phyloP scores from a whole-genome alignment of 2,888 invertebrate species.

The Folsomia candida region DNA sequence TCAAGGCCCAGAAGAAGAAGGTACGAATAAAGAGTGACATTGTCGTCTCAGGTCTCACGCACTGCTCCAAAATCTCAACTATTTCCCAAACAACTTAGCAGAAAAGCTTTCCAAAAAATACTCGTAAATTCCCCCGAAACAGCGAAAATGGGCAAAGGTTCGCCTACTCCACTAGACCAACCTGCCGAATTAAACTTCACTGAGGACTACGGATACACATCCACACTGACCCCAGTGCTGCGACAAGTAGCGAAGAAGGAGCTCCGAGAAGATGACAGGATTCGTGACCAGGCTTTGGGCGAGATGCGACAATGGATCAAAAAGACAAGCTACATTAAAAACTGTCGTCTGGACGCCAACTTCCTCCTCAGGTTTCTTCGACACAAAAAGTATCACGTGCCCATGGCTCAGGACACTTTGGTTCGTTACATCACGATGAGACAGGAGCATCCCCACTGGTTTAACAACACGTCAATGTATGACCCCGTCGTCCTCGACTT shows the following conservation, averaged over 20 bases:
- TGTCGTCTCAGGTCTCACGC: neutral
- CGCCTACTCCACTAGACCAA: slow-evolving; percentile 45
- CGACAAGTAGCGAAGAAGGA: slow-evolving; percentile 62
- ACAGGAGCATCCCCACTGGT: slow-evolving; percentile 73
- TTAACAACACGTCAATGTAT: slow-evolving; percentile 69
- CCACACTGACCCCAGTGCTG: slow-evolving; percentile 58
- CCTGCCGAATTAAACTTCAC: slow-evolving; percentile 25
- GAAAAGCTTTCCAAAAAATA: too few relatives aligned
- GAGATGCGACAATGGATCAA: slow-evolving; percentile 69
- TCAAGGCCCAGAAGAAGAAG: neutral
- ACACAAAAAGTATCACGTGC: slow-evolving; percentile 76
- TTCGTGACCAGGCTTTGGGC: slow-evolving; percentile 63
- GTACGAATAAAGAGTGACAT: neutral
- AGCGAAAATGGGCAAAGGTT: slow-evolving; percentile 49
- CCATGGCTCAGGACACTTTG: slow-evolving; percentile 73
- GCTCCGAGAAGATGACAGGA: slow-evolving; percentile 67
- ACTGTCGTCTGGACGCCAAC: slow-evolving; percentile 63
- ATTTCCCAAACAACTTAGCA: too few relatives aligned
- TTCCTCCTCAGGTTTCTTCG: slow-evolving; percentile 74
- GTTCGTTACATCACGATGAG: slow-evolving; percentile 74
- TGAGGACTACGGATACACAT: slow-evolving; percentile 57
- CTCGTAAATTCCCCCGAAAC: too few relatives aligned
- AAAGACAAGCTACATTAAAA: slow-evolving; percentile 67
- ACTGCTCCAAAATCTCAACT: neutral
- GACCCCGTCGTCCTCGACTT: slow-evolving; percentile 70